Base-by-base conservation (phyloP, 2,797 vertebrate genomes). In the Neostethus bicornis region DNA sequence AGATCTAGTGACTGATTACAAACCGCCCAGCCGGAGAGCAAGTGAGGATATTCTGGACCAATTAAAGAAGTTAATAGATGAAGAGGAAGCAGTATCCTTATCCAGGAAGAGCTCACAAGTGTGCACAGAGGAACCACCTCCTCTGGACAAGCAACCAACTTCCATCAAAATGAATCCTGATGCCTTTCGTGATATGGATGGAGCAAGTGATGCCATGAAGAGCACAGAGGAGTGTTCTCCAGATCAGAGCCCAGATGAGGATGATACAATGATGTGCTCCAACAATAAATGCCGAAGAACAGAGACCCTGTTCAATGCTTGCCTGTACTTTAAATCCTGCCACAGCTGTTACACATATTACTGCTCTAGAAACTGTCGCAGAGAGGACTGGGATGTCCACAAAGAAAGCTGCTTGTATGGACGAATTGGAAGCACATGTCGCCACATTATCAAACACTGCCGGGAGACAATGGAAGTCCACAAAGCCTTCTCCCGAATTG, bases 301-400 rank as follows among this genome's bases (percentile, higher is more conserved):
- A 0, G 97, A 99, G 86, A 96, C 96, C 31, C 88, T 98, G 79
- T 98, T 99, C 81, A 97, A 98, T 0, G 96, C 96, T 83, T 98
- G 96, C 80, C 93, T 99, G 66, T 98, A 98, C 87, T 99, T 99
- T 86, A 98, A 98, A 87, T 97, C 96, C 0, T 99, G 97, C 89
- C 97, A 97, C 91, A 98, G 96, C 90, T 99, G 97, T 90, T 96
- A 97, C 80, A 98, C 97, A 2, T 98, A 98, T 81, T 99, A 99
- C 82, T 98, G 97, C 78, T 98, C 96, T 16, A 92, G 97, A 50
- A 94, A 96, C 86, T 98, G 97, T 84, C 94, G 97, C 34, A 92
- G 96, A 0, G 94, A 96, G 69, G 96, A 98, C 89, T 98, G 96
- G 96, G 96, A 95, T 73, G 90, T 93, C 20, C 96, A 98, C 90